These are phyloP conservation scores for Sphaeridia pumilis DNA, from an alignment of 2,888 invertebrate species.

Conservation along the genomic window DNA sequence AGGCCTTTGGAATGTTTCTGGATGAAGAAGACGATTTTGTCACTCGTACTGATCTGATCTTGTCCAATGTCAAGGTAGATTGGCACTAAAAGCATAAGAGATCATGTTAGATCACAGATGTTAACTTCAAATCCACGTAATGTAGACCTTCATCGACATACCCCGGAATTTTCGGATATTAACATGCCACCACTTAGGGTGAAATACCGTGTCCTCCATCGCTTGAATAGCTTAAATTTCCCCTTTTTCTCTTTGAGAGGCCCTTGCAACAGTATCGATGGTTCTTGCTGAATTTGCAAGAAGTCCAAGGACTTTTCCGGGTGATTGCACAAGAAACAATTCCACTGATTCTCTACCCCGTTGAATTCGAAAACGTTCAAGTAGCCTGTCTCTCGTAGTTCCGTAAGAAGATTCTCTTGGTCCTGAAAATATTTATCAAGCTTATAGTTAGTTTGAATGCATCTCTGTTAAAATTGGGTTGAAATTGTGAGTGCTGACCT, in stretches of 20 bases:
- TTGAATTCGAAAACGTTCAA: slow-evolving; percentile 85
- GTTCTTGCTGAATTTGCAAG: slow-evolving; percentile 50
- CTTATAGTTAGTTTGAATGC: no score
- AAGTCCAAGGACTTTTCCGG: slow-evolving; percentile 80
- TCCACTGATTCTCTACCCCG: slow-evolving; percentile 55
- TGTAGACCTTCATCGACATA: no score
- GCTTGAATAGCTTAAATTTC: slow-evolving; percentile 75
- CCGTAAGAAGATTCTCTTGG: slow-evolving; percentile 72
- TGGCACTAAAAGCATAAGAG: slow-evolving; percentile 18
- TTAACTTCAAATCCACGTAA: no score
- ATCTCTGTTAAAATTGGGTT: no score
- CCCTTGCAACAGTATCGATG: slow-evolving; percentile 78
- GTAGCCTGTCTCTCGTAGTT: slow-evolving; percentile 73
- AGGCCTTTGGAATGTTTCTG: slow-evolving; percentile 85
- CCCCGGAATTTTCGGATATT: slow-evolving; percentile 14
- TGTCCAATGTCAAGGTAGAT: slow-evolving; percentile 68
- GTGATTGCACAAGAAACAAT: slow-evolving; percentile 85
- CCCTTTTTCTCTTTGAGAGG: slow-evolving; percentile 85
- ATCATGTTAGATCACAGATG: no score
- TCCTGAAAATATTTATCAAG: slow-evolving; percentile 52
- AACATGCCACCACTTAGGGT: slow-evolving; percentile 68
- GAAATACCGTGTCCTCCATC: slow-evolving; percentile 90
- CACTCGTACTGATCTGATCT: slow-evolving; percentile 88
- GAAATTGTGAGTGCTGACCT: slow-evolving; percentile 38
- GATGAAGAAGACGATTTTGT: slow-evolving; percentile 78